Evolutionary conservation across 2,888 invertebrate genomes (phyloP).

Genomic region (Drosophila borborema): DNA sequence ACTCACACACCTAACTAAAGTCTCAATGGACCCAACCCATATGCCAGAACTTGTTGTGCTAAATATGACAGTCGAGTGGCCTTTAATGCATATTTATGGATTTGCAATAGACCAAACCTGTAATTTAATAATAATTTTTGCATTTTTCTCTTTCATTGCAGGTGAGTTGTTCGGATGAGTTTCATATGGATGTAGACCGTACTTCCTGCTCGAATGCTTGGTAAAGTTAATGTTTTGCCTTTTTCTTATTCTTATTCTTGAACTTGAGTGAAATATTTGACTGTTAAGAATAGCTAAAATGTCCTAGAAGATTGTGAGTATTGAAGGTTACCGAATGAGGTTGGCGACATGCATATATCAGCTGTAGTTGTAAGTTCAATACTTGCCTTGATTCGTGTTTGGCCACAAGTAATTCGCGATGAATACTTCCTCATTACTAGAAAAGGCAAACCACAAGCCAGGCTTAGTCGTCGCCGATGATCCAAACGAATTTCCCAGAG

Average conservation of each 20-base stretch:
- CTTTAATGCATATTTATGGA: constrained; percentile 26
- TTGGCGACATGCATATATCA: neutral
- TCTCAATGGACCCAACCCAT: constrained; percentile 44
- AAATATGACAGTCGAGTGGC: constrained; percentile 30
- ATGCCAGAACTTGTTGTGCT: constrained; percentile 21
- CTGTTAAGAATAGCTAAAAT: neutral
- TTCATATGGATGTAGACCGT: neutral
- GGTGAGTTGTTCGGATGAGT: constrained; percentile 52
- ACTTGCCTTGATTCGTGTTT: constrained; percentile 3
- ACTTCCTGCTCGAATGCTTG: neutral
- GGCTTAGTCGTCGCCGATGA: constrained; percentile 6
- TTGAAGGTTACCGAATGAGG: no score
- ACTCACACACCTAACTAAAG: constrained; percentile 34
- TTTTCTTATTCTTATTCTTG: neutral
- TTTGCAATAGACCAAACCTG: constrained; percentile 11
- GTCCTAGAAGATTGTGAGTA: neutral
- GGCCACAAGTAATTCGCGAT: constrained; percentile 17
- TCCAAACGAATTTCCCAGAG: constrained; percentile 51
- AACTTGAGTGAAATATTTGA: neutral
- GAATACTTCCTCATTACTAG: constrained; percentile 43
- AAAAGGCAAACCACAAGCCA: constrained; percentile 12
- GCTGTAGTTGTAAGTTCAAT: neutral
- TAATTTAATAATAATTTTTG: constrained; percentile 32
- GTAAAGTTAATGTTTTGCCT: neutral
- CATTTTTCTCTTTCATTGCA: constrained; percentile 53